Evolutionary conservation across 2,888 invertebrate genomes (phyloP).

Genomic region (Xylophagus ater): DNA sequence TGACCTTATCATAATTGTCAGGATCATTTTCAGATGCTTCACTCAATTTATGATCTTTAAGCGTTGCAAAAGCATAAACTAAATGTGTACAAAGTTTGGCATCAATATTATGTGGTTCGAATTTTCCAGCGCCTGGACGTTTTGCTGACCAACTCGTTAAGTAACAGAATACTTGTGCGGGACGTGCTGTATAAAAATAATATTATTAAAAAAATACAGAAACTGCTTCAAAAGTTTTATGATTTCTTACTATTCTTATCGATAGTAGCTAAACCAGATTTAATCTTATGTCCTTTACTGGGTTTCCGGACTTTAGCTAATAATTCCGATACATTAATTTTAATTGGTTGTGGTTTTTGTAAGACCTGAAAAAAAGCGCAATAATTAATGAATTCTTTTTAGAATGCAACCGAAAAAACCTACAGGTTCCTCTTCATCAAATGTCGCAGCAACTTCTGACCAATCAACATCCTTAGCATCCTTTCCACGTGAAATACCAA

Average conservation of each 20-base stretch:
- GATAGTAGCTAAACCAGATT: conserved; percentile 39
- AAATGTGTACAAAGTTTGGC: conserved; percentile 85
- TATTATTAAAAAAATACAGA: background rate
- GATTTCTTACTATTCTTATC: conserved; percentile 53
- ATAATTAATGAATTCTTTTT: background rate
- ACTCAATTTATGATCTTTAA: conserved; percentile 72
- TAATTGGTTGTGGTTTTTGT: conserved; percentile 63
- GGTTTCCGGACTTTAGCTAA: conserved; percentile 59
- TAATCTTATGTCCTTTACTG: conserved; percentile 46
- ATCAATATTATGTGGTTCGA: conserved; percentile 81
- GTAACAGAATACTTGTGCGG: conserved; percentile 86
- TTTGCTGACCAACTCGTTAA: conserved; percentile 95
- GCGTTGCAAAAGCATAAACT: conserved; percentile 87
- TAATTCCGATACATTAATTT: conserved; percentile 64
- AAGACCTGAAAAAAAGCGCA: conserved; percentile 41
- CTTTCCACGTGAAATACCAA: conserved; percentile 72
- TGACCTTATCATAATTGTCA: conserved; percentile 76
- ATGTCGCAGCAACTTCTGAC: conserved; percentile 62
- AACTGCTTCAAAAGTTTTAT: background rate
- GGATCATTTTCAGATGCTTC: conserved; percentile 72
- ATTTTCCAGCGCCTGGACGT: conserved; percentile 77
- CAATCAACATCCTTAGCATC: conserved; percentile 80
- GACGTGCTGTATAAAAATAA: conserved; percentile 49
- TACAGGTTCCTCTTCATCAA: conserved; percentile 35
- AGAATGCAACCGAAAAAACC: conserved; percentile 15